Evolutionary conservation across 2,888 invertebrate genomes (phyloP).

Genomic region (Ligdia adustata): DNA sequence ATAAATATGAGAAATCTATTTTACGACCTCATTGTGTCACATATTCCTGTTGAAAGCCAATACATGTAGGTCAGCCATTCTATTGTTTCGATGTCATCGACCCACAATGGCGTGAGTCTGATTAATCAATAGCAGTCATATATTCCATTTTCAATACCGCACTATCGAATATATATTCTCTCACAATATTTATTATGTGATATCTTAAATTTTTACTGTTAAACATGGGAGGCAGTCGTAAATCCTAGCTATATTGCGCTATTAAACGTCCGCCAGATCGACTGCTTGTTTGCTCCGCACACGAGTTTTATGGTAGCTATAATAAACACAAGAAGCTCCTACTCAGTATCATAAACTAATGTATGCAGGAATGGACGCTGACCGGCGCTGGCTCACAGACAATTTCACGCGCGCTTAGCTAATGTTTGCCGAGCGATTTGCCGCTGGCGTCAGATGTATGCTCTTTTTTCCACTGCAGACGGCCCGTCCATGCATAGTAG

Average conservation of each 20-base stretch:
- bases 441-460: slow-evolving; percentile 56
- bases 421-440: slow-evolving; percentile 77
- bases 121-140: slow-evolving; percentile 21
- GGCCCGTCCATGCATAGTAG: slow-evolving; percentile 37
- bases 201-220: slow-evolving; percentile 29
- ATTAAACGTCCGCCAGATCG: slow-evolving; percentile 36
- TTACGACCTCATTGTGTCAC: slow-evolving; percentile 14
- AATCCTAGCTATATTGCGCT: slow-evolving; percentile 34
- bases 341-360: slow-evolving; percentile 52
- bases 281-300: slow-evolving; percentile 40
- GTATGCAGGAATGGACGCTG: slow-evolving; percentile 57
- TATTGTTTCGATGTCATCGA: slow-evolving; percentile 22
- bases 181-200: slow-evolving; percentile 18
- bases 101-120: slow-evolving; percentile 14
- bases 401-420: slow-evolving; percentile 76
- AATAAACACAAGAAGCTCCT: slow-evolving; percentile 49
- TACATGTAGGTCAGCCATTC: slow-evolving; percentile 23
- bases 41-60: slow-evolving; percentile 20
- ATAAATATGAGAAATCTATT: too few relatives aligned
- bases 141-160: slow-evolving; percentile 12
- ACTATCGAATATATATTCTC: slow-evolving; percentile 17
- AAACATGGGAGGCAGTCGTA: slow-evolving; percentile 35
- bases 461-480: slow-evolving; percentile 49
- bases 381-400: slow-evolving; percentile 55
- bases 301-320: slow-evolving; percentile 39